Conservation (phyloP, 2,113 vertebrate genomes). For the Gymnogyps californianus region DNA sequence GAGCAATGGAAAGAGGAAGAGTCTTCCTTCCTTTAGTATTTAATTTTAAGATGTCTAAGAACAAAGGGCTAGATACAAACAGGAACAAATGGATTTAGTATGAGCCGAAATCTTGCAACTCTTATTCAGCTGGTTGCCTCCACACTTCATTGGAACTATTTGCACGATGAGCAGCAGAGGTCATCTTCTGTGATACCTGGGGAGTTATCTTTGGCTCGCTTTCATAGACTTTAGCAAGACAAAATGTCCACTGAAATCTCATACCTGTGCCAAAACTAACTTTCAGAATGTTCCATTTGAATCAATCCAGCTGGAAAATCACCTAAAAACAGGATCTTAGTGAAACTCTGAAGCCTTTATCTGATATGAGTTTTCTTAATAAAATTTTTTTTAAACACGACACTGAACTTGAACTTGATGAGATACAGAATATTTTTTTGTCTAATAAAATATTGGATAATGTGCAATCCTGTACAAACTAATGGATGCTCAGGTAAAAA, state of each 20-base stretch:
- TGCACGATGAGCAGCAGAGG: neutral
- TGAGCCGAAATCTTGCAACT: neutral
- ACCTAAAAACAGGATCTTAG: neutral
- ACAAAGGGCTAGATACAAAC: neutral
- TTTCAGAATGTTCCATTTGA: neutral
- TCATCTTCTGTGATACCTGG: neutral
- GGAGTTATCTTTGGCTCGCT: slow-evolving; percentile 10
- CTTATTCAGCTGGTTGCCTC: neutral
- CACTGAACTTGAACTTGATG: neutral
- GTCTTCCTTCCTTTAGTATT: neutral
- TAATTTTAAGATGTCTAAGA: neutral
- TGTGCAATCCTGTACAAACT: neutral
- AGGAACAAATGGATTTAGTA: neutral
- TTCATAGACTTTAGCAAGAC: neutral
- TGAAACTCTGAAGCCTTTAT: neutral
- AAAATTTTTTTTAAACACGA: neutral
- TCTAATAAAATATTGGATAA: neutral
- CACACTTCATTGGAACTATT: neutral
- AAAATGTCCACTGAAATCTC: neutral
- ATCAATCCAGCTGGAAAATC: neutral
- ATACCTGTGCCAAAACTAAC: slow-evolving; percentile 8
- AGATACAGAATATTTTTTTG: neutral
- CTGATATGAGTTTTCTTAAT: neutral
- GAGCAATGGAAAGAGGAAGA: neutral
- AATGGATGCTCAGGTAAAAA: neutral